A percentile compares a stretch with the other conserved stretches of the same genome.
Conservation (phyloP, 2,797 vertebrate genomes). For the Macropodus opercularis region DNA sequence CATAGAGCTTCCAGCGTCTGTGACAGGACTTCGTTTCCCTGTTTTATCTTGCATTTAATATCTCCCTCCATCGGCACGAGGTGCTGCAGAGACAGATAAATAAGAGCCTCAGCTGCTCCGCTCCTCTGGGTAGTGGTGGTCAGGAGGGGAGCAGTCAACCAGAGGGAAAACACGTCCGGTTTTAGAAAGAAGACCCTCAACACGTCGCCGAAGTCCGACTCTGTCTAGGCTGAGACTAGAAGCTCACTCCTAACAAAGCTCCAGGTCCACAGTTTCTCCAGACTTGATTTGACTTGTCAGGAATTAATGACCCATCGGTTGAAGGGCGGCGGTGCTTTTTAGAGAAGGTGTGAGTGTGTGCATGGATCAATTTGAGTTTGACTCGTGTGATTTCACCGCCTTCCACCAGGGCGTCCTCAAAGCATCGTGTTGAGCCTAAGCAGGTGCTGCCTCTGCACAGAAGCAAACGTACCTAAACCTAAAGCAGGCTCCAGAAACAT, state of each 20-base stretch:
- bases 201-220: too few species aligned
- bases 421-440: conserved; percentile 26
- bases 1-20: conserved; percentile 49
- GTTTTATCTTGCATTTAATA: conserved; percentile 75
- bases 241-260: too few species aligned
- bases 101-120: conserved; percentile 12
- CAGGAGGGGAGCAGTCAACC: conserved; percentile 14
- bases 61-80: conserved; percentile 47
- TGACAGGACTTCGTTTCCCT: conserved; percentile 43
- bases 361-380: not conserved
- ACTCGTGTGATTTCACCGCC: conserved; percentile 5
- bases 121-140: conserved; percentile 33
- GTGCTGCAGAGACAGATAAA: conserved; percentile 5
- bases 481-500: too few species aligned
- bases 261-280: too few species aligned
- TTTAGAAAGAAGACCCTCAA: too few species aligned
- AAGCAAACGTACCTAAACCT: too few species aligned
- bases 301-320: conserved; percentile 53
- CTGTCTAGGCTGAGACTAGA: too few species aligned
- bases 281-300: too few species aligned
- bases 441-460: conserved; percentile 1
- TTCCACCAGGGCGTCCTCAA: conserved; percentile 36
- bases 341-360: not conserved
- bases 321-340: conserved; percentile 31
- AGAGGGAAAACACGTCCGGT: too few species aligned